Conservation (phyloP, 2,113 vertebrate species). For the Psittacula cyanocephala region DNA sequence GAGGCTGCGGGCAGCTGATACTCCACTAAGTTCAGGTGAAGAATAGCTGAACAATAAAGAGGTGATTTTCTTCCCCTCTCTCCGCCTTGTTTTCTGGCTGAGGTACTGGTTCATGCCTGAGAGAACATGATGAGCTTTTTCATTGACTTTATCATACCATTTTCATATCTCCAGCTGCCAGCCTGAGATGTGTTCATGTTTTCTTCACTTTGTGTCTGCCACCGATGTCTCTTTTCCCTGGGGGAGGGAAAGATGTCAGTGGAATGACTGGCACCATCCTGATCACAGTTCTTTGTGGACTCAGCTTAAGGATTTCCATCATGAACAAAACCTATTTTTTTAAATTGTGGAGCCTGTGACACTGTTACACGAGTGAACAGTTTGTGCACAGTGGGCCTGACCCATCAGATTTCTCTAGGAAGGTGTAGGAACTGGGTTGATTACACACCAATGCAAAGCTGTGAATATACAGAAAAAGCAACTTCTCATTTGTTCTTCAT, state of each 20-base stretch:
- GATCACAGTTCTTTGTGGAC: neutral
- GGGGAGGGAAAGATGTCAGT: neutral
- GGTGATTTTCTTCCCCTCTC: neutral
- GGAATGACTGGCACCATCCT: neutral
- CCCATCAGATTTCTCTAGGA: neutral
- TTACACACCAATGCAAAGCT: neutral
- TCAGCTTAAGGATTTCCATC: neutral
- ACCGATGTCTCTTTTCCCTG: no score
- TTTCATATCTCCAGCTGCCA: neutral
- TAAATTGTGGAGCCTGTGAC: neutral
- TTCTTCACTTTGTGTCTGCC: neutral
- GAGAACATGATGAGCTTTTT: neutral
- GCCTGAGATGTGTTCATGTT: neutral
- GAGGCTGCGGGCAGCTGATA: neutral
- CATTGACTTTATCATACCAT: accelerated
- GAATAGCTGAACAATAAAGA: neutral
- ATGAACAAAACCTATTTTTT: neutral
- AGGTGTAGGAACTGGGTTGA: neutral
- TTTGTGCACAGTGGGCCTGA: neutral
- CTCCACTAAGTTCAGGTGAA: neutral
- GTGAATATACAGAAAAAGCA: neutral
- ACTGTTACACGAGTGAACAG: neutral
- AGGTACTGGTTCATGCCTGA: neutral
- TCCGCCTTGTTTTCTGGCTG: neutral
- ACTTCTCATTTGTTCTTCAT: neutral